phyloP scores from a whole-genome alignment of 2,888 invertebrate genomes.

The Deroplatys truncata region DNA sequence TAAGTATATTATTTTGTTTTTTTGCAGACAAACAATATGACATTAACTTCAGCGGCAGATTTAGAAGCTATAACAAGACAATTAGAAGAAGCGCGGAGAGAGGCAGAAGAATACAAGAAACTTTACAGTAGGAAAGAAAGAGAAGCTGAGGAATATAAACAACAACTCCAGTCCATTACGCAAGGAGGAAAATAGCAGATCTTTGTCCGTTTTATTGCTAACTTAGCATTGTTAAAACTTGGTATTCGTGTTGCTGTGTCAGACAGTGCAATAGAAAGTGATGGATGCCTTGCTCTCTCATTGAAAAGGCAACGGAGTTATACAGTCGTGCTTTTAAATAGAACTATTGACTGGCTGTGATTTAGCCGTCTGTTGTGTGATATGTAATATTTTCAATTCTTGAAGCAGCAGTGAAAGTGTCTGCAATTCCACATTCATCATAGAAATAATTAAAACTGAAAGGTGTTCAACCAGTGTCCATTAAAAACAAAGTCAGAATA shows the following conservation, averaged over 20 bases:
- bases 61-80: slow-evolving; percentile 42
- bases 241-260: no score
- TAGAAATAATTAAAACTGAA: no score
- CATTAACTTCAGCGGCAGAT: neutral
- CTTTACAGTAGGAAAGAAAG: slow-evolving; percentile 43
- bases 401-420: neutral
- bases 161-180: slow-evolving; percentile 36
- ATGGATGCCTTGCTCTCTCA: neutral
- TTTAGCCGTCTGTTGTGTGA: neutral
- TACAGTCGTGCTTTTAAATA: neutral
- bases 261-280: neutral
- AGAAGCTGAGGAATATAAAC: slow-evolving; percentile 46
- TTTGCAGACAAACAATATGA: neutral
- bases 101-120: slow-evolving; percentile 43
- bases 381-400: neutral
- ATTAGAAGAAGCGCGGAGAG: slow-evolving; percentile 42
- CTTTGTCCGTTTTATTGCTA: neutral
- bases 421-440: no score
- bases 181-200: slow-evolving; percentile 3
- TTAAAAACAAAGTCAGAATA: no score
- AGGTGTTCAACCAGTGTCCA: no score
- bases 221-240: no score
- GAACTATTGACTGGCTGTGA: neutral
- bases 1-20: neutral
- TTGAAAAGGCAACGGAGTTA: neutral